These are phyloP conservation scores for Hirundichthys speculiger DNA, from an alignment of 2,113 vertebrate species.

Conservation along the genomic window DNA sequence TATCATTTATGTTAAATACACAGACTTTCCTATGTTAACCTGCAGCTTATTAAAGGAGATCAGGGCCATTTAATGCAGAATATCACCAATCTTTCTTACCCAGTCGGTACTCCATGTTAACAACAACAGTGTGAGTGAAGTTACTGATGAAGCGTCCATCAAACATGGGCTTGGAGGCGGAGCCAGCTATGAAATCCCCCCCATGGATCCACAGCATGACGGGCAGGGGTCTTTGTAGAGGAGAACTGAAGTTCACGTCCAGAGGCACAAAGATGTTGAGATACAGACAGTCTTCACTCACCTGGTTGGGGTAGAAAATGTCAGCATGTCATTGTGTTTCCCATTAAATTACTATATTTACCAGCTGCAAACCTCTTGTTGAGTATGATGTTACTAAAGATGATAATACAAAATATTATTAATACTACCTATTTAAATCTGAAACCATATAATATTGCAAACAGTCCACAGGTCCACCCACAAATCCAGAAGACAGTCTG, in stretches of 20 bases:
- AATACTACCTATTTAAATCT: too few relatives aligned
- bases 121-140: constrained; percentile 77
- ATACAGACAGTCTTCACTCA: constrained; percentile 83
- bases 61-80: background rate
- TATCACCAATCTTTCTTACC: constrained; percentile 55
- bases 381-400: too few relatives aligned
- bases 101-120: constrained; percentile 79
- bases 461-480: too few relatives aligned
- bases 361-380: background rate
- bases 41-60: background rate
- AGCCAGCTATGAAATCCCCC: constrained; percentile 81
- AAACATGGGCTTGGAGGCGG: constrained; percentile 81
- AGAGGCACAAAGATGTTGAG: constrained; percentile 80
- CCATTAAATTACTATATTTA: background rate
- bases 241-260: constrained; percentile 64
- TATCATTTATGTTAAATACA: too few relatives aligned
- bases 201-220: constrained; percentile 85
- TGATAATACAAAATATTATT: too few relatives aligned
- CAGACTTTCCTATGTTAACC: background rate
- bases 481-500: too few relatives aligned
- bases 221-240: constrained; percentile 58
- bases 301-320: constrained; percentile 43
- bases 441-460: too few relatives aligned
- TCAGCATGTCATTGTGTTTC: background rate
- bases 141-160: constrained; percentile 83